phyloP scores from a whole-genome alignment of 2,888 invertebrate genomes.

The Griposia aprilina region DNA sequence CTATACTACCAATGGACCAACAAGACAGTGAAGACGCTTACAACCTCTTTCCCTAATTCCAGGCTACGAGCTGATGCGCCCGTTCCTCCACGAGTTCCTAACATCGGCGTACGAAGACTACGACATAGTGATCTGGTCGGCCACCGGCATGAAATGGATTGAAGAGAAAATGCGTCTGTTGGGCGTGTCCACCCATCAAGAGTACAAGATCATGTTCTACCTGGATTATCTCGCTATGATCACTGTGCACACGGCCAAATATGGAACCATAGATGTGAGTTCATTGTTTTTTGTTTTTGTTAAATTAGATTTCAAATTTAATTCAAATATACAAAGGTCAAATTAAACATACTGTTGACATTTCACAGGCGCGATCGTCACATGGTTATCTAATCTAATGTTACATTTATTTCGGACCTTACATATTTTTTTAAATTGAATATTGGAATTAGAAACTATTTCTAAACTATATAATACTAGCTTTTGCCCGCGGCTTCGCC shows the following conservation, averaged over 20 bases:
- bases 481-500: no score
- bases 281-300: neutral
- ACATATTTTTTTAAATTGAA: no score
- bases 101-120: conserved; percentile 96
- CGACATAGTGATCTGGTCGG: conserved; percentile 99
- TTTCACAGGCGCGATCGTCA: no score
- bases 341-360: no score
- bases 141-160: conserved; percentile 99
- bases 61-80: conserved; percentile 97
- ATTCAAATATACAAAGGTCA: no score
- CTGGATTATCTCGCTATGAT: conserved; percentile 98
- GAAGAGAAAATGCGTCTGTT: conserved; percentile 98
- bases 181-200: conserved; percentile 95
- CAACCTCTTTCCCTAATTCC: conserved; percentile 44
- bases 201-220: conserved; percentile 98
- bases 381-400: no score
- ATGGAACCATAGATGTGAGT: conserved; percentile 97
- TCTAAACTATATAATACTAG: no score
- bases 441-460: no score
- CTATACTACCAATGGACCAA: no score
- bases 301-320: no score
- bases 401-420: no score
- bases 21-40: neutral
- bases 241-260: conserved; percentile 96
- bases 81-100: conserved; percentile 98